Evolutionary conservation across 2,797 vertebrate genomes (phyloP).

Genomic region (Botia almorhae): DNA sequence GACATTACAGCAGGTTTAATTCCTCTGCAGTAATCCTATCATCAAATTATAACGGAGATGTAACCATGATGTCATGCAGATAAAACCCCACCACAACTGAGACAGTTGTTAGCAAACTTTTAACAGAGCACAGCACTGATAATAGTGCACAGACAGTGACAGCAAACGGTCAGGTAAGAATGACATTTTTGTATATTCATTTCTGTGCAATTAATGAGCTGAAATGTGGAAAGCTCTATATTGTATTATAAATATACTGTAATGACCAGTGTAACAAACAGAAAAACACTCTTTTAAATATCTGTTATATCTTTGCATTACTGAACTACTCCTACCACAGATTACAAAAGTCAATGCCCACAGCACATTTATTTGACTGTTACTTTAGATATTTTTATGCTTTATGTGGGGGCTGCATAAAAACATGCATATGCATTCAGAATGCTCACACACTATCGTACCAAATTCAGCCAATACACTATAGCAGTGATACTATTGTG

Average conservation of each 20-base stretch:
- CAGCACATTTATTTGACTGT: background rate
- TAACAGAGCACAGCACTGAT: background rate
- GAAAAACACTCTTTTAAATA: no score
- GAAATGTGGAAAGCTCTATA: background rate
- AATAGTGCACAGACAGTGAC: background rate
- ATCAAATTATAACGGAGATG: slow-evolving; percentile 35
- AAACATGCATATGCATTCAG: background rate
- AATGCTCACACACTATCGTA: background rate
- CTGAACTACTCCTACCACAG: no score
- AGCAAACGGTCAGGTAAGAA: slow-evolving; percentile 48
- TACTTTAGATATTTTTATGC: background rate
- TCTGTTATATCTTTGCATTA: no score
- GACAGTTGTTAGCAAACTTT: slow-evolving; percentile 5
- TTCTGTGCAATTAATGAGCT: background rate
- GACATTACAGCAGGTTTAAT: slow-evolving; percentile 31
- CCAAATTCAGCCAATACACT: background rate
- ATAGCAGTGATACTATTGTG: background rate
- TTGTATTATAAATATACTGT: no score
- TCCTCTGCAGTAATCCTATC: slow-evolving; percentile 60
- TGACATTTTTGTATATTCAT: background rate
- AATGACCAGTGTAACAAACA: no score
- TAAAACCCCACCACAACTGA: slow-evolving; percentile 22
- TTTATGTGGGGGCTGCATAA: no score
- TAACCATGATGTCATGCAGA: slow-evolving; percentile 48
- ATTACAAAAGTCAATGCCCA: no score